Evolutionary conservation across 2,888 invertebrate genomes (phyloP), one percentile per base, ranked within the genome.

Genomic region (Conchocele bisecta): DNA sequence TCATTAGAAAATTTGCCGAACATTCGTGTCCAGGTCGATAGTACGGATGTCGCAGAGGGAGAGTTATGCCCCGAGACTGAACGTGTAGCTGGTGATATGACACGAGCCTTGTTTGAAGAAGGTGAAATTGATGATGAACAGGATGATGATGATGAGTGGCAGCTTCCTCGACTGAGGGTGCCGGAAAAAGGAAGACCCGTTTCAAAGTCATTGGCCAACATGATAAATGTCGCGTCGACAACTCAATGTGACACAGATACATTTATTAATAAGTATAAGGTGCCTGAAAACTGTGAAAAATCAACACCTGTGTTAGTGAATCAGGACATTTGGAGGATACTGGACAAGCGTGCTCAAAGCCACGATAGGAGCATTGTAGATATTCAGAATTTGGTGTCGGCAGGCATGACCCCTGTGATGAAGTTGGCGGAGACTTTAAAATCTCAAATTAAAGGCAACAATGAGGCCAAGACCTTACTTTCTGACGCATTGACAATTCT

Each of bases 281-380:
- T 48, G 7, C 48, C 48, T n/a, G n/a, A n/a, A 6, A 48, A 48
- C 48, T 46, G 46, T 22, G 20, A 46, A 11, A 46, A 46, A 15
- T 20, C 28, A 17, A 28, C 46, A 15, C 46, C 48, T 28, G 29
- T 31, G n/a, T 13, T 24, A 15, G 48, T 48, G 6, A 48, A 48
- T 48, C 5, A 7, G 17, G 48, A 48, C 28, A 28, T 48, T 48
- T 48, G 48, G 48, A 48, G 6, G 4, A 31, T 20, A 6, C 28
- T 48, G n/a, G 5, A 6, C 3, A 48, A 48, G 17, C n/a, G 17
- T 4, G 48, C 48, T 9, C 48, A 48, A n/a, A 28, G 20, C 2
- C 31, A 48, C 31, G 48, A 48, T 28, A 48, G 17, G 15, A 5
- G 6, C 11, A n/a, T 48, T 28, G 17, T n/a, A 28, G 48, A 48